Conservation (phyloP, 2,797 vertebrate species). For the Sebastes dallii region DNA sequence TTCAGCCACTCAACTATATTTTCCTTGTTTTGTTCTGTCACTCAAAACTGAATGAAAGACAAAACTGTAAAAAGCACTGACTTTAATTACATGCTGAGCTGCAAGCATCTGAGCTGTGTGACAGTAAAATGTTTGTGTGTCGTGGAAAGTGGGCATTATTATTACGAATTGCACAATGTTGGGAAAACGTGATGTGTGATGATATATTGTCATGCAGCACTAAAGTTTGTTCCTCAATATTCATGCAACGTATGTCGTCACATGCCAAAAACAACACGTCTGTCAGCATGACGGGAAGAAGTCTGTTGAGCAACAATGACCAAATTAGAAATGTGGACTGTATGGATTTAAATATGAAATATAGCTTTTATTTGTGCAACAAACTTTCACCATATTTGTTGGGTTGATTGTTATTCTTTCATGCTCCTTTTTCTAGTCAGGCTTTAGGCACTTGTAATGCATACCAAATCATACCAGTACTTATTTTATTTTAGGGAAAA, state of each 20-base stretch:
- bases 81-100: not conserved
- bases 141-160: slow-evolving; percentile 17
- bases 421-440: not conserved
- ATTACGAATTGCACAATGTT: not conserved
- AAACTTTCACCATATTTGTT: not conserved
- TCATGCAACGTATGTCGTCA: slow-evolving; percentile 10
- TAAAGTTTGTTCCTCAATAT: slow-evolving; percentile 21
- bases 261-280: slow-evolving; percentile 26
- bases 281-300: not conserved
- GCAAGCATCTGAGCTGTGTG: not conserved
- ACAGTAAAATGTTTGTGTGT: slow-evolving; percentile 12
- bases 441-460: not conserved
- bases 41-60: slow-evolving; percentile 9
- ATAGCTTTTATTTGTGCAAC: not conserved
- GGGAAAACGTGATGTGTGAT: slow-evolving; percentile 12
- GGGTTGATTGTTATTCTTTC: not conserved
- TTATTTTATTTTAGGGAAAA: not conserved
- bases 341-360: not conserved
- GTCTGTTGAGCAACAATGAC: slow-evolving; percentile 13
- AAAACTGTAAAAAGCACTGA: not conserved
- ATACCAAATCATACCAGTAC: not conserved
- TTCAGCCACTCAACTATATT: not conserved
- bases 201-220: slow-evolving; percentile 4
- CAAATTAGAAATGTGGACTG: not conserved
- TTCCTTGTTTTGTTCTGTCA: not conserved